phyloP scores from a whole-genome alignment of 2,113 vertebrate genomes.

The Megaceryle torquata region DNA sequence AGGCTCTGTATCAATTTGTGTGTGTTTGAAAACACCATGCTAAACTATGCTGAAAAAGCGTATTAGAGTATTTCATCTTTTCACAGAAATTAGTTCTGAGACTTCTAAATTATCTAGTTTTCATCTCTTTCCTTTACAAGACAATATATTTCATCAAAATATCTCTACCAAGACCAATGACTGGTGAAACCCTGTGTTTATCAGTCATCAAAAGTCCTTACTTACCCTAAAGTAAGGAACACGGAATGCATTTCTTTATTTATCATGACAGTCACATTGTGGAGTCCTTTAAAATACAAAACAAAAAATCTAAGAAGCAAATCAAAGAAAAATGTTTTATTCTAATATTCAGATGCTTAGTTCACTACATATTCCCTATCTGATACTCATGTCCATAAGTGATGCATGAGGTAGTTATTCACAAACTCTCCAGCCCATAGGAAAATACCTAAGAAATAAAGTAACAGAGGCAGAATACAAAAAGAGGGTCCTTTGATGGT shows the following conservation, averaged over 20 bases:
- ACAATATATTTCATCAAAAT: background rate
- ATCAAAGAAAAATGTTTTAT: background rate
- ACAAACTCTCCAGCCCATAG: background rate
- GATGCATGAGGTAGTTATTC: background rate
- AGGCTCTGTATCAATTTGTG: background rate
- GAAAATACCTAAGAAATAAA: background rate
- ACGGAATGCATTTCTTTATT: background rate
- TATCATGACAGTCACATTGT: background rate
- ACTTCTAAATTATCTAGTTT: background rate
- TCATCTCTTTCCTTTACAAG: background rate
- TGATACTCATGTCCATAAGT: background rate
- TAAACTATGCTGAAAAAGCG: background rate
- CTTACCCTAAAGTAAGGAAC: background rate
- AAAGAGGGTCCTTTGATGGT: background rate
- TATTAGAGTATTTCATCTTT: background rate
- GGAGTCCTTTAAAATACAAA: background rate
- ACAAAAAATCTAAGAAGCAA: background rate
- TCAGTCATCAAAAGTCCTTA: background rate
- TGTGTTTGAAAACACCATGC: background rate
- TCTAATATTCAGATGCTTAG: background rate
- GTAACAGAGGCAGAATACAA: background rate
- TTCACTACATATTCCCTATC: background rate
- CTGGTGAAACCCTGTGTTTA: background rate
- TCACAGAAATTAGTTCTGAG: background rate
- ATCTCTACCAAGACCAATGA: background rate